Conservation (phyloP, 1,140 invertebrate species). For the Neomicropteryx cornuta region DNA sequence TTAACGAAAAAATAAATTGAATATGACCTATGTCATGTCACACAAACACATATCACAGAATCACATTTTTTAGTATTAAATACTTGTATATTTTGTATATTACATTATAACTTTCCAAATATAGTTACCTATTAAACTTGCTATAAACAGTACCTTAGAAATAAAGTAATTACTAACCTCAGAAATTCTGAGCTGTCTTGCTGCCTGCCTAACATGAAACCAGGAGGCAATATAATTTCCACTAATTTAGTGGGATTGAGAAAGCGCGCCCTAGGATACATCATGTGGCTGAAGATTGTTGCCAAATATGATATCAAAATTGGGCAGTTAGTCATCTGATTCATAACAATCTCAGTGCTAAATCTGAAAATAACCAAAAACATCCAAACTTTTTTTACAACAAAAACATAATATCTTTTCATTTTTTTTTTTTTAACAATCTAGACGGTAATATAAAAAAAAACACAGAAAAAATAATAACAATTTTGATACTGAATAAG, state of each 20-base stretch:
- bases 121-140: too few species aligned
- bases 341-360: conserved; percentile 45
- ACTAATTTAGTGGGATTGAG: conserved; percentile 61
- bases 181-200: conserved; percentile 86
- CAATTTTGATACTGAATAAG: too few species aligned
- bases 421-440: neutral
- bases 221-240: conserved; percentile 54
- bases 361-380: conserved; percentile 38
- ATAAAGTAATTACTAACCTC: conserved; percentile 51
- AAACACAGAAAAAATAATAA: too few species aligned
- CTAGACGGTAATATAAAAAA: too few species aligned
- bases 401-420: neutral
- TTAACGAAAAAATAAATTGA: too few species aligned
- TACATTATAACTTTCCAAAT: too few species aligned
- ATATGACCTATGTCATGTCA: too few species aligned
- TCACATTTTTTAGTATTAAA: too few species aligned
- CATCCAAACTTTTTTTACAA: neutral
- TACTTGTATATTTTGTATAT: too few species aligned
- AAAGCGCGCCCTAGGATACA: conserved; percentile 50
- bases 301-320: conserved; percentile 56
- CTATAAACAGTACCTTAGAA: too few species aligned
- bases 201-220: conserved; percentile 64
- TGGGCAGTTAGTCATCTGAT: conserved; percentile 31
- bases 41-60: too few species aligned
- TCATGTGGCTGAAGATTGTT: conserved; percentile 61